phyloP scores from a whole-genome alignment of 1,140 invertebrate genomes.

The Papilio aristodemus region DNA sequence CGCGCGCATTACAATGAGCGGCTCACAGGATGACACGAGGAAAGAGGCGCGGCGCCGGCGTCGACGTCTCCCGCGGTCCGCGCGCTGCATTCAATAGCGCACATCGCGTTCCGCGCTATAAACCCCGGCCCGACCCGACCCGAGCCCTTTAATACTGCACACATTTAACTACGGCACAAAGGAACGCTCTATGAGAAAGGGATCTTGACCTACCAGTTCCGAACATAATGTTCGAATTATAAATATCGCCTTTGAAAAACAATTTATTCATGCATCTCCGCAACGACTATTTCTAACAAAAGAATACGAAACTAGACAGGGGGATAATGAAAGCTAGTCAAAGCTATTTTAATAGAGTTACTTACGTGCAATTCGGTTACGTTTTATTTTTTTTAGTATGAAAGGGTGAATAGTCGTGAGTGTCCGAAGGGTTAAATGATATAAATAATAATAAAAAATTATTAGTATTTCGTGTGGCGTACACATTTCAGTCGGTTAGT shows the following conservation, averaged over 20 bases:
- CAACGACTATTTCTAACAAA: slow-evolving; percentile 72
- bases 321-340: slow-evolving; percentile 78
- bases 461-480: slow-evolving; percentile 28
- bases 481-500: not conserved
- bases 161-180: slow-evolving; percentile 77
- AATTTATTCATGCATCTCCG: slow-evolving; percentile 79
- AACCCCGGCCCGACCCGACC: slow-evolving; percentile 59
- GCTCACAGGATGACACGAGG: slow-evolving; percentile 46
- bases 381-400: slow-evolving; percentile 58
- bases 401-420: slow-evolving; percentile 49
- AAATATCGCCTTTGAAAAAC: slow-evolving; percentile 69
- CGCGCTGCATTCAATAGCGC: slow-evolving; percentile 21
- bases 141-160: slow-evolving; percentile 75
- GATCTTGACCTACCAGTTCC: slow-evolving; percentile 79
- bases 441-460: slow-evolving; percentile 25
- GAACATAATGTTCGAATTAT: slow-evolving; percentile 68
- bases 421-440: slow-evolving; percentile 44
- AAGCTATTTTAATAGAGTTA: slow-evolving; percentile 77
- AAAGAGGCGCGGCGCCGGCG: slow-evolving; percentile 45
- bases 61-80: slow-evolving; percentile 31
- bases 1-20: slow-evolving; percentile 59
- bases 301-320: slow-evolving; percentile 78
- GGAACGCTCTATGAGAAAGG: slow-evolving; percentile 78
- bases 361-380: slow-evolving; percentile 71
- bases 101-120: slow-evolving; percentile 39